Base-by-base conservation (phyloP, 2,888 invertebrate genomes). In the Caradrina kadenii region DNA sequence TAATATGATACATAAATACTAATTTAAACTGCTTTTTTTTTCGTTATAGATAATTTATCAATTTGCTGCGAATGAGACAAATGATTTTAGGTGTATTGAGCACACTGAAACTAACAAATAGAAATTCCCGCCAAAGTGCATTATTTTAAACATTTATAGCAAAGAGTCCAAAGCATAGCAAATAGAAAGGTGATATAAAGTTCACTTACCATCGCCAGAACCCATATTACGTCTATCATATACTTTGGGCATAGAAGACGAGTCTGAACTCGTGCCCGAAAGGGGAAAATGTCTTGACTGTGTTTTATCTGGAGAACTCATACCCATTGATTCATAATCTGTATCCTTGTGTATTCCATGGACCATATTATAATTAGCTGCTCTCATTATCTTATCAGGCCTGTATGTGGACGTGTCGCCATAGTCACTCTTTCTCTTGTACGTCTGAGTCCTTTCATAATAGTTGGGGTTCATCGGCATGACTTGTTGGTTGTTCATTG, bases 401-500 rank as follows among this genome's bases (percentile, higher is more conserved):
- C 94, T 92, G 65, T 93, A 95, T 2, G 90, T 83, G 0, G 94
- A 89, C 0, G 91, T 89, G 73, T 95, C 94, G 2, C 92, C 92
- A 66, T 94, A 96, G 48, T 95, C 94, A 76, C 92, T 93, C 76
- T 95, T 96, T 67, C 95, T 87, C 76, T 96, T 96, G 79, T 93
- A 94, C 1, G 87, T 80, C 7, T 92, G 94, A 7, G 87, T 75
- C 22, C 95, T 88, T 22, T 96, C 95, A 80, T 94, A 96, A 76
- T 94, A 93, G 78, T 90, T 92, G 4, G 93, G 87, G 6, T 93
- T 85, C 84, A 93, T 89, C 0, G 94, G 93, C 78, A 93, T 86
- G 2, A 88, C 82, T 73, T 89, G 91, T 59, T 93, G 94, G 69
- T 90, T 92, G 70, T 88, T 90, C 8, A 87, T 75, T 1, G 89